Conservation (phyloP, 1,140 invertebrate genomes). For the Drosophila teissieri region DNA sequence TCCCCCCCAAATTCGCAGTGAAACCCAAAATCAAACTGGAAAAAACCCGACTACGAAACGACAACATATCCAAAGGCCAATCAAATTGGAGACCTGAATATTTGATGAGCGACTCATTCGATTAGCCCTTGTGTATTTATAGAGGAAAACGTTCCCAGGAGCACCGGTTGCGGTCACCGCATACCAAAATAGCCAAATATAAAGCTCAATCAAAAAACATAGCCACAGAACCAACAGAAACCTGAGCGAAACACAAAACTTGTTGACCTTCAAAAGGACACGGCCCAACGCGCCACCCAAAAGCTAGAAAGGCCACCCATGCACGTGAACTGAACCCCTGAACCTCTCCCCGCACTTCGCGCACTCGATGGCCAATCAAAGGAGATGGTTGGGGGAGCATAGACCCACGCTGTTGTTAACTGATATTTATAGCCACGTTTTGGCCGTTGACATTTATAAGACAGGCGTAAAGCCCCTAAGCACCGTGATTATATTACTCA, state of each 20-base stretch:
- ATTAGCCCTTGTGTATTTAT: conserved; percentile 37
- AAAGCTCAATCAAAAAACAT: conserved; percentile 48
- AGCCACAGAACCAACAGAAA: conserved; percentile 27
- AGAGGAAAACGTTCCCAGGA: conserved; percentile 38
- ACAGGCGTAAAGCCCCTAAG: conserved; percentile 36
- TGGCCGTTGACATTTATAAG: conserved; percentile 74
- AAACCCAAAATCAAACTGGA: conserved; percentile 6
- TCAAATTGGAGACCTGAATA: conserved; percentile 36
- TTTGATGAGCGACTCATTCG: conserved; percentile 36
- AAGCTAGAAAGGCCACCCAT: conserved; percentile 23
- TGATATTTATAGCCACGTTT: conserved; percentile 72
- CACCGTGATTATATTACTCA: conserved; percentile 36
- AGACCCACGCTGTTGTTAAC: conserved; percentile 35
- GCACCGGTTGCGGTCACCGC: conserved; percentile 19
- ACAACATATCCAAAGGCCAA: conserved; percentile 32
- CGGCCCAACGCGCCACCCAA: conserved; percentile 51
- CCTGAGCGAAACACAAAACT: conserved; percentile 43
- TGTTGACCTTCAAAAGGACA: conserved; percentile 83
- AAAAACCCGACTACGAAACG: conserved; percentile 27
- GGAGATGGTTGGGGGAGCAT: conserved; percentile 4
- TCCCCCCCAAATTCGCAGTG: conserved; percentile 13
- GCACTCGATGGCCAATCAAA: conserved; percentile 14
- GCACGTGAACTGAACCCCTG: conserved; percentile 41
- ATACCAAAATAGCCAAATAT: conserved; percentile 60
- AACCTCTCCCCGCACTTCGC: not conserved